Evolutionary conservation across 2,888 invertebrate genomes (phyloP).

Genomic region (Thymelicus lineola): DNA sequence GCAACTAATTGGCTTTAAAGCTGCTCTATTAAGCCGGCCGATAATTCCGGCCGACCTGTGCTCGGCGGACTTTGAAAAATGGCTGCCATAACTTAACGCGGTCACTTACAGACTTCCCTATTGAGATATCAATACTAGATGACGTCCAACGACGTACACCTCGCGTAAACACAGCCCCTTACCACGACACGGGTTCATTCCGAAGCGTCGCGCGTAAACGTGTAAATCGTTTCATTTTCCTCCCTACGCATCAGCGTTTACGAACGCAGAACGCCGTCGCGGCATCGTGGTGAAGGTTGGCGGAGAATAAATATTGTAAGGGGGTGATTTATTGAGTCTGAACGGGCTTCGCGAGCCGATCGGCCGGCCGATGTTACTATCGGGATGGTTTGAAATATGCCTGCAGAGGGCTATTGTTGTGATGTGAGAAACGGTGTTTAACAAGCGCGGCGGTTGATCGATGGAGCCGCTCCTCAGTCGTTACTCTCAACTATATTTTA

Average conservation of each 20-base stretch:
- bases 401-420: slow-evolving; percentile 80
- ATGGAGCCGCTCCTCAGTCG: slow-evolving; percentile 53
- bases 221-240: slow-evolving; percentile 30
- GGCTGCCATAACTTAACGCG: slow-evolving; percentile 77
- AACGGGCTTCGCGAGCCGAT: slow-evolving; percentile 70
- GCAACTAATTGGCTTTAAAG: slow-evolving; percentile 74
- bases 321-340: slow-evolving; percentile 80
- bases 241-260: slow-evolving; percentile 24
- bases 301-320: slow-evolving; percentile 83
- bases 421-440: slow-evolving; percentile 84
- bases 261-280: slow-evolving; percentile 51
- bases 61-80: slow-evolving; percentile 77
- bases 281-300: slow-evolving; percentile 65
- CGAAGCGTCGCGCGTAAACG: slow-evolving; percentile 15
- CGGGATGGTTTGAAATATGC: slow-evolving; percentile 83
- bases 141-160: slow-evolving; percentile 68
- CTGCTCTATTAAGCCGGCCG: slow-evolving; percentile 68
- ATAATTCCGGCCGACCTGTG: slow-evolving; percentile 58
- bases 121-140: slow-evolving; percentile 83
- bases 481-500: slow-evolving; percentile 68
- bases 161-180: slow-evolving; percentile 61
- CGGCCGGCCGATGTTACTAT: slow-evolving; percentile 77
- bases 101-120: slow-evolving; percentile 82
- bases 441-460: slow-evolving; percentile 80
- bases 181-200: slow-evolving; percentile 21